phyloP scores from a whole-genome alignment of 2,888 invertebrate species.

The Oscheius sp. region DNA sequence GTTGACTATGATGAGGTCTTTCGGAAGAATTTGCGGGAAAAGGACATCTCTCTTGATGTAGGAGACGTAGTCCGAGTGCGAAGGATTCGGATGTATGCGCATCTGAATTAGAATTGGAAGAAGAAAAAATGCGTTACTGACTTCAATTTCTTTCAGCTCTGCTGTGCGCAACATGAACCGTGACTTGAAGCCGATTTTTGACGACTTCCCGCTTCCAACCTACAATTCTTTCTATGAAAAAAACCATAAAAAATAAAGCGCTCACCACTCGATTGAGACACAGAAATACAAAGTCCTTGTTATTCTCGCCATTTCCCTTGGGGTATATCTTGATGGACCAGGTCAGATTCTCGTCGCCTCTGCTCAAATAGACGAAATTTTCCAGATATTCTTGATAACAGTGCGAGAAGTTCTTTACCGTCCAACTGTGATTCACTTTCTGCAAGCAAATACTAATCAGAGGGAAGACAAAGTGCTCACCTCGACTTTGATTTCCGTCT shows the following conservation, averaged over 20 bases:
- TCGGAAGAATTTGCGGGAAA: constrained; percentile 73
- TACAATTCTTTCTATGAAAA: background rate
- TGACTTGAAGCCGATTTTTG: constrained; percentile 71
- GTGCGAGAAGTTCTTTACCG: constrained; percentile 73
- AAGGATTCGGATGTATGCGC: constrained; percentile 74
- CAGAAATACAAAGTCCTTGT: constrained; percentile 73
- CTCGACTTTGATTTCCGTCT: constrained; percentile 73
- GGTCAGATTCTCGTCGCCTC: constrained; percentile 41
- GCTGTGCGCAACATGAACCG: constrained; percentile 71
- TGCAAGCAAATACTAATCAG: constrained; percentile 38
- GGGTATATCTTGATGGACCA: constrained; percentile 74
- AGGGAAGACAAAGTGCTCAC: constrained; percentile 34
- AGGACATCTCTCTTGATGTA: constrained; percentile 73
- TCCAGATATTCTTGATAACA: constrained; percentile 70
- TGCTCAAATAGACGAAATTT: constrained; percentile 70
- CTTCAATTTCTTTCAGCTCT: constrained; percentile 73
- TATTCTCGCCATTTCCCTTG: constrained; percentile 73
- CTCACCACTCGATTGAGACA: constrained; percentile 72
- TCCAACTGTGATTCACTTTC: constrained; percentile 73
- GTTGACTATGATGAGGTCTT: constrained; percentile 72
- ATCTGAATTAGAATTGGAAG: constrained; percentile 45
- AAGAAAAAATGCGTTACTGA: constrained; percentile 13
- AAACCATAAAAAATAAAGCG: background rate
- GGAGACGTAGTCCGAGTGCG: constrained; percentile 73
- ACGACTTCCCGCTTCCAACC: constrained; percentile 40